Conservation (phyloP, 2,113 vertebrate species). For the Aegithalos caudatus region DNA sequence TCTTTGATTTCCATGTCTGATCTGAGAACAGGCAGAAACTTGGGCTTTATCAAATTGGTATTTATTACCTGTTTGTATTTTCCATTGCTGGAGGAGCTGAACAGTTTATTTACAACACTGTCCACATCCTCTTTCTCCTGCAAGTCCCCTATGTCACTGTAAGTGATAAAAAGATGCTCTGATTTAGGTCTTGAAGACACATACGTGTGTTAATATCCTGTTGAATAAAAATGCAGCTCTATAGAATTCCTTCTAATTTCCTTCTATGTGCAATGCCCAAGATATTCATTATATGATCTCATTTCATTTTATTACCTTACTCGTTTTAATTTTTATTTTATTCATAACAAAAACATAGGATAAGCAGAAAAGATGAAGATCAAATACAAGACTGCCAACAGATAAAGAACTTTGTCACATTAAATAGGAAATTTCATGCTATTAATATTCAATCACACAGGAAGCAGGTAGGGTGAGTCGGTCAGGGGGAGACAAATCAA, state of each 20-base stretch:
- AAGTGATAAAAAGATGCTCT: conserved; percentile 51
- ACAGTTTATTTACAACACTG: background rate
- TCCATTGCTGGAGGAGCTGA: background rate
- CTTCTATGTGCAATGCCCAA: conserved; percentile 41
- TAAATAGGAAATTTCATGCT: conserved; percentile 39
- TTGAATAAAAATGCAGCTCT: conserved; percentile 46
- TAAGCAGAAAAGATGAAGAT: conserved; percentile 7
- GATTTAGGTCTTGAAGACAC: conserved; percentile 13
- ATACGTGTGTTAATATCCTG: conserved; percentile 68
- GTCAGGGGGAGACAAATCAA: background rate
- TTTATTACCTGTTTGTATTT: background rate
- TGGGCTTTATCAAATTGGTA: background rate
- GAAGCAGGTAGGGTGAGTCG: background rate
- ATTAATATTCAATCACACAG: background rate
- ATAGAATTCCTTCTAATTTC: conserved; percentile 62
- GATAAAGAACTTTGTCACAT: conserved; percentile 27
- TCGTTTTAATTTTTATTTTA: conserved; percentile 50
- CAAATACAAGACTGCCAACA: background rate
- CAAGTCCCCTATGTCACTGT: background rate
- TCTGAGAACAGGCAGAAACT: background rate
- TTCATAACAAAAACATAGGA: conserved; percentile 40
- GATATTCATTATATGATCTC: conserved; percentile 30
- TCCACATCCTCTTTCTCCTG: background rate
- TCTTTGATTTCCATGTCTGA: background rate
- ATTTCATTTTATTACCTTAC: conserved; percentile 59